Base-by-base conservation (phyloP, 2,113 vertebrate species). In the Chionodraco myersi region DNA sequence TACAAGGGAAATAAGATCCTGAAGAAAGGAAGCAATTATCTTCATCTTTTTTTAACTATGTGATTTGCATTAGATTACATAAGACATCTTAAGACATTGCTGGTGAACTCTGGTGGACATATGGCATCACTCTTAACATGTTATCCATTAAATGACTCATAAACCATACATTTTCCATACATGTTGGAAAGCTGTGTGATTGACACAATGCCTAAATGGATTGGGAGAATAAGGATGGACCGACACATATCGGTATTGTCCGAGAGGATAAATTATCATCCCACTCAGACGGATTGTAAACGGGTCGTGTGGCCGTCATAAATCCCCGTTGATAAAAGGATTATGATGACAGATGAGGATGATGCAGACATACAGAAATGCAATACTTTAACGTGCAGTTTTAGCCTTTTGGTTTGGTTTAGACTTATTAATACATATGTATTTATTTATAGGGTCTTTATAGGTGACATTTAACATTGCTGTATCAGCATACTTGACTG, bases 261-360 rank as follows among this genome's bases (percentile, higher is more conserved):
- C 34, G 21, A 36, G 54, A 3, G 48, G 51, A 64, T 52, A 81
- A 83, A 81, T 58, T 26, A 81, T 77, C 45, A 76, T 36, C 58
- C 63, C 80, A 53, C 76, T 90, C 71, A 81, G 68, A 72, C 54
- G 86, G 85, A 91, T 86, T 89, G 83, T 13, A 71, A 80, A 60
- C 80, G 72, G 82, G 77, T 61, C 52, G 14, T 59, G 84, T 75
- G 45, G 44, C 45, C 12, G 23, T 78, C 68, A 80, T 74, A 79
- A 91, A 26, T 74, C 80, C 57, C 54, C 44, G 54, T 52, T 61
- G 76, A 54, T 90, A 92, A 93, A 86, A 88, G 72, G 92, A 92
- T 93, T 92, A 91, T 23, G 75, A 75, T 60, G 64, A 78, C 21
- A 49, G 71, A 77, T 71, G 69, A 85, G 75, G 36, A 73, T 57